Evolutionary conservation across 2,888 invertebrate species (phyloP).

Genomic region (Polyommatus icarus): DNA sequence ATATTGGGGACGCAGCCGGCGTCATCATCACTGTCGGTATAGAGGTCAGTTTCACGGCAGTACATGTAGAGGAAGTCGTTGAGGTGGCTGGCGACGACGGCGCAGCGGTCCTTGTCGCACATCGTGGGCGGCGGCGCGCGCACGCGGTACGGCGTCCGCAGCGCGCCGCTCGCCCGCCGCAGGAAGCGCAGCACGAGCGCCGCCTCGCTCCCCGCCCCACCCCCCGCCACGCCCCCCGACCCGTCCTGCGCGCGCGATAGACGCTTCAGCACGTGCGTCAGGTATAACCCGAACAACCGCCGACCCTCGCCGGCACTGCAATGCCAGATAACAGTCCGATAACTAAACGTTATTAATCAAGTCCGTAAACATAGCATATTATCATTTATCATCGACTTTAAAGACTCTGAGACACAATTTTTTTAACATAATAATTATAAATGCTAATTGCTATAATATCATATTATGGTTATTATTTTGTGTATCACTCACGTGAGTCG

Average conservation of each 20-base stretch:
- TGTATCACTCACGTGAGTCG: slow-evolving; percentile 82
- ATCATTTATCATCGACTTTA: too few relatives aligned
- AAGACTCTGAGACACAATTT: too few relatives aligned
- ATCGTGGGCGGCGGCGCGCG: slow-evolving; percentile 86
- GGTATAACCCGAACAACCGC: slow-evolving; percentile 88
- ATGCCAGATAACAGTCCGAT: background rate
- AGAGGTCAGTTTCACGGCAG: slow-evolving; percentile 90
- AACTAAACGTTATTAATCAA: background rate
- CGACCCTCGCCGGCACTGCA: slow-evolving; percentile 84
- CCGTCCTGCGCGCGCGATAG: slow-evolving; percentile 77
- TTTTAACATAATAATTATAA: too few relatives aligned
- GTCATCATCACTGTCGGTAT: slow-evolving; percentile 84
- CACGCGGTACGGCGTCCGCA: slow-evolving; percentile 83
- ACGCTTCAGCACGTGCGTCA: slow-evolving; percentile 87
- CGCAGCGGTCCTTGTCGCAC: slow-evolving; percentile 89
- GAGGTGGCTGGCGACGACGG: slow-evolving; percentile 90
- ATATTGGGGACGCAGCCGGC: slow-evolving; percentile 77
- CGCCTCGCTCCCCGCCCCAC: slow-evolving; percentile 68
- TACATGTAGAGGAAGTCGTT: slow-evolving; percentile 92
- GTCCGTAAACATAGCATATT: too few relatives aligned
- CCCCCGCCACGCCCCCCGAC: slow-evolving; percentile 75
- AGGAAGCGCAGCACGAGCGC: slow-evolving; percentile 88
- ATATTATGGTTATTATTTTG: background rate
- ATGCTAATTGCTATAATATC: too few relatives aligned
- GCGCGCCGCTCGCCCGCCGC: slow-evolving; percentile 84